Evolutionary conservation across 2,888 invertebrate species (phyloP), one percentile per base, ranked within the genome.

Genomic region (Standfussiana lucernea): DNA sequence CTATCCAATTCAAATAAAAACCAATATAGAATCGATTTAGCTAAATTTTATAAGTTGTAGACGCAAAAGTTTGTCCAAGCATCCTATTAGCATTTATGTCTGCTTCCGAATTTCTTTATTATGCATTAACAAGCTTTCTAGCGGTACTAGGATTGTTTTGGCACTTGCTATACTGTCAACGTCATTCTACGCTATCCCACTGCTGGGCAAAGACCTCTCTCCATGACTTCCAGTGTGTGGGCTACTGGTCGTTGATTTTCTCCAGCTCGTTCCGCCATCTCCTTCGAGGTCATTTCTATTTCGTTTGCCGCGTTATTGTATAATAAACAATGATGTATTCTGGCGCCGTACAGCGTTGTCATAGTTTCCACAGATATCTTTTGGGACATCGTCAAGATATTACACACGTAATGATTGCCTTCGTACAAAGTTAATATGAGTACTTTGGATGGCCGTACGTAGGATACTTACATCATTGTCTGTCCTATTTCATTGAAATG

Each of bases 311-410:
- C 78, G 75, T 86, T 86, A 85, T 89, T 85, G 85, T 89, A 84
- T 87, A 90, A 91, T 89, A 89, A 81, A 93, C 93, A 93, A 92
- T 92, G 89, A 89, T 84, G 89, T 91, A 93, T 93, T 93, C 91
- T 75, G 86, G 69, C 73, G 85, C 79, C 89, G 91, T 88, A 88
- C 79, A 62, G 62, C 85, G 80, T 79, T 87, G 91, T 91, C 89
- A 92, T 85, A 91, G 91, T 92, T 93, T 92, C 91, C 91, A 92
- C 90, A 90, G 73, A 83, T 93, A 94, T 94, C 93, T 92, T 90
- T 86, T 89, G 86, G 90, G 90, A 92, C 91, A 93, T 93, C 93
- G 73, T 76, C 62, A 79, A 77, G 67, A 73, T 64, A 77, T 83
- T 82, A 71, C 71, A 74, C 77, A 83, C 70, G 64, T 81, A 85